Evolutionary conservation across 2,797 vertebrate genomes (phyloP).

Genomic region (Geotrypetes seraphini): DNA sequence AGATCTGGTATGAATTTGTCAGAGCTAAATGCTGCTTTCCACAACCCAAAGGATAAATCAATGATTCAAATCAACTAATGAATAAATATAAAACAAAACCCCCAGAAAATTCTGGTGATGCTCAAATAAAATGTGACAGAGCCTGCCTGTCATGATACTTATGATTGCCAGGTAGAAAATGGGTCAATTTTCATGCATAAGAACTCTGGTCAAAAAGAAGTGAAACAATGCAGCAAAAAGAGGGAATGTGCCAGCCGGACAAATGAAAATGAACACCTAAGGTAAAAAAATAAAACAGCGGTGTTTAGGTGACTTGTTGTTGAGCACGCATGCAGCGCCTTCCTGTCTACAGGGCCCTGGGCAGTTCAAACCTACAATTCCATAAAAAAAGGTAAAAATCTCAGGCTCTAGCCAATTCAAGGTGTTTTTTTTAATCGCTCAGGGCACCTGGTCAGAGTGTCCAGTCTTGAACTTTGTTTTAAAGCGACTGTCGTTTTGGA

Average conservation of each 20-base stretch:
- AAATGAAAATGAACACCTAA: constrained; percentile 57
- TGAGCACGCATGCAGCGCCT: neutral
- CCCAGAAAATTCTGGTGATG: neutral
- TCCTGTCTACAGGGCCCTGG: constrained; percentile 14
- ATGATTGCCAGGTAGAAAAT: constrained; percentile 13
- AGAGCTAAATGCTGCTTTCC: constrained; percentile 18
- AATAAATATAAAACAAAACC: constrained; percentile 13
- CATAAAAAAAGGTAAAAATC: no score
- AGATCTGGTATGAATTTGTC: no score
- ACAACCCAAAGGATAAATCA: constrained; percentile 15
- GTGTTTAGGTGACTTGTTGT: neutral
- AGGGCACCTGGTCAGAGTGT: no score
- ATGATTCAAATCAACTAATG: constrained; percentile 20
- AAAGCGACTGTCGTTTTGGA: no score
- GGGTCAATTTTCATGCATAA: constrained; percentile 21
- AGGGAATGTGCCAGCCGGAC: constrained; percentile 60
- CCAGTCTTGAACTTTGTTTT: no score
- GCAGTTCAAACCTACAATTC: constrained; percentile 45
- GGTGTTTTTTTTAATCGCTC: no score
- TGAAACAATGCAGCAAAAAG: constrained; percentile 59
- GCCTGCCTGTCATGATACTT: no score
- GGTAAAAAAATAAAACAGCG: constrained; percentile 20
- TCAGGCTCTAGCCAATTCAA: no score
- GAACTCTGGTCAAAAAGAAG: constrained; percentile 41
- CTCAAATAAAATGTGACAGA: constrained; percentile 7